These are phyloP conservation scores for Pedetes capensis DNA, from an alignment of 2,113 vertebrate species.

Conservation along the genomic window DNA sequence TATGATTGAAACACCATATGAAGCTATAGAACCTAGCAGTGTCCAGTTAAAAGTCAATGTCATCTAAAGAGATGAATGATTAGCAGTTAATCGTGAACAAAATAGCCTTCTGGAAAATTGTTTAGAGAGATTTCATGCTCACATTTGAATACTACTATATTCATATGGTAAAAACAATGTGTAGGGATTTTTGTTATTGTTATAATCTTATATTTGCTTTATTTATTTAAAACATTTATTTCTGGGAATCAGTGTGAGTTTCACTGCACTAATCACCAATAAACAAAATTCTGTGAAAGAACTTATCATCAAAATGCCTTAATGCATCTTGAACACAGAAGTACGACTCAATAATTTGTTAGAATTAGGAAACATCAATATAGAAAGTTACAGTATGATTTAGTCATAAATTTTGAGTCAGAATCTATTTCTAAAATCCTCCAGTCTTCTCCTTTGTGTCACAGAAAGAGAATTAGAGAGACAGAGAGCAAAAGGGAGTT, in stretches of 20 bases:
- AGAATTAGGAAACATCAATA: neutral
- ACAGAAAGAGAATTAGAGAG: neutral
- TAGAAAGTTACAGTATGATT: neutral
- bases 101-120: constrained; percentile 3
- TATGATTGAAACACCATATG: constrained; percentile 53
- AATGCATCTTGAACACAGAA: neutral
- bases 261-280: neutral
- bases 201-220: neutral
- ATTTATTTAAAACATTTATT: constrained; percentile 36
- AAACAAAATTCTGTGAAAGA: neutral
- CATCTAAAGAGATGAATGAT: constrained; percentile 47
- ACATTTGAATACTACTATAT: neutral
- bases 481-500: neutral
- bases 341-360: neutral
- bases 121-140: neutral
- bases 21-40: constrained; percentile 45
- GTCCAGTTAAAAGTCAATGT: constrained; percentile 45
- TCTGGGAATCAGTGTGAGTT: neutral
- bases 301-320: neutral
- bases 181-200: neutral
- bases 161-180: neutral
- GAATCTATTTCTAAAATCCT: neutral
- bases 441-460: neutral
- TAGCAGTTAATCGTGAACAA: constrained; percentile 9
- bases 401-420: neutral